Evolutionary conservation across 1,140 invertebrate species (phyloP).

Genomic region (Paraescarpia echinospica): DNA sequence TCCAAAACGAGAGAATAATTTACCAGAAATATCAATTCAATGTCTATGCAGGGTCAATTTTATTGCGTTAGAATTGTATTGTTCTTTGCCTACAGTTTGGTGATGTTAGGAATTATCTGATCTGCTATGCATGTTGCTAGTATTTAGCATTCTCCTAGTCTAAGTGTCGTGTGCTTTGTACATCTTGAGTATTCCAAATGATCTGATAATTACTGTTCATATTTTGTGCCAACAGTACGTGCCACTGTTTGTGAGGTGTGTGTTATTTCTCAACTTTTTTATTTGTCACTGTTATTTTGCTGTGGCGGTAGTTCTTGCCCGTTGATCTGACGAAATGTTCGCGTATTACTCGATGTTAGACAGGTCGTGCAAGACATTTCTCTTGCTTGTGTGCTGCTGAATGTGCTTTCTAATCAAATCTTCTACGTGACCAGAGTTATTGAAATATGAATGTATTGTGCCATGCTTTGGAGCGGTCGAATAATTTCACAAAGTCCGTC

Average conservation of each 20-base stretch:
- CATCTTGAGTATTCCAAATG: not conserved
- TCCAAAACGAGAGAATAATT: not conserved
- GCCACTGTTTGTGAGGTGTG: not conserved
- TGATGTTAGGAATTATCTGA: not conserved
- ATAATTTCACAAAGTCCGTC: no score
- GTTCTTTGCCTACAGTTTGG: not conserved
- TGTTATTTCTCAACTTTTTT: not conserved
- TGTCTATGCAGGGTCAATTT: not conserved
- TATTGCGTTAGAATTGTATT: not conserved
- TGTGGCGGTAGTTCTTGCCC: not conserved
- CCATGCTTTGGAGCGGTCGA: not conserved
- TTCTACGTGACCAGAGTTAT: not conserved
- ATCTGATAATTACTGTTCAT: conserved; percentile 1
- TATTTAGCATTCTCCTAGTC: conserved; percentile 5
- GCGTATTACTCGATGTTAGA: not conserved
- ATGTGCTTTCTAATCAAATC: not conserved
- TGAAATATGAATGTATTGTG: not conserved
- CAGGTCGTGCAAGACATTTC: not conserved
- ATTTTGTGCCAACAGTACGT: not conserved
- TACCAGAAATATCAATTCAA: not conserved
- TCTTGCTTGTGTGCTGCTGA: no score
- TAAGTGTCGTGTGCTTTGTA: not conserved
- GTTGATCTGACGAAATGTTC: not conserved
- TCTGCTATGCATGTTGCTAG: not conserved
- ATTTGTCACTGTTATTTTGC: not conserved